Evolutionary conservation across 2,888 invertebrate species (phyloP).

Genomic region (Lycaena phlaeas): DNA sequence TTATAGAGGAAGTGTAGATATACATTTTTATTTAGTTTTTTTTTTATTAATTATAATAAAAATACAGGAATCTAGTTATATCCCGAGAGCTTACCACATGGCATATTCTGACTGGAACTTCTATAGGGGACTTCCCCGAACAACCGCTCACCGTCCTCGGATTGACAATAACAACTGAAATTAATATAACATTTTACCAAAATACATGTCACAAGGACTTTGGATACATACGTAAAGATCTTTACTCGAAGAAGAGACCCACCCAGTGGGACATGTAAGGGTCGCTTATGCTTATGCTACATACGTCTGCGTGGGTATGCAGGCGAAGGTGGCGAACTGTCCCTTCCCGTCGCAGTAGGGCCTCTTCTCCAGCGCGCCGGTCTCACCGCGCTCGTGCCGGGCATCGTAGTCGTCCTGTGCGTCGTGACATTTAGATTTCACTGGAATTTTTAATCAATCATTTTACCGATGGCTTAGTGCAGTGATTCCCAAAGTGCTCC

Average conservation of each 20-base stretch:
- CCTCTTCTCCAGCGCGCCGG: constrained; percentile 69
- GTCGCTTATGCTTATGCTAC: constrained; percentile 21
- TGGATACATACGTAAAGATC: too few relatives aligned
- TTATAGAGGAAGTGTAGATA: too few relatives aligned
- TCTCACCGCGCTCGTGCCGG: constrained; percentile 46
- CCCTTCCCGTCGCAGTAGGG: constrained; percentile 78
- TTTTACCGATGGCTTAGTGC: not conserved
- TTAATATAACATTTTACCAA: not conserved
- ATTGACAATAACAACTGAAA: constrained; percentile 77
- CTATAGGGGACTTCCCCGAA: constrained; percentile 76
- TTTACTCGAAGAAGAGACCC: too few relatives aligned
- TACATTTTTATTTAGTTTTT: too few relatives aligned
- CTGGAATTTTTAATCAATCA: constrained; percentile 27
- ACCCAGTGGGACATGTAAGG: too few relatives aligned
- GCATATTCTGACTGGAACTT: constrained; percentile 54
- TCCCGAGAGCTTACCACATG: constrained; percentile 75
- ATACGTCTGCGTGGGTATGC: constrained; percentile 79
- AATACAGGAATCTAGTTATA: too few relatives aligned
- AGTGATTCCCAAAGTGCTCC: not conserved
- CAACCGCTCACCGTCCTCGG: constrained; percentile 74
- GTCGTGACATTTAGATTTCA: constrained; percentile 44
- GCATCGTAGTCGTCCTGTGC: constrained; percentile 65
- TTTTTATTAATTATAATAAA: too few relatives aligned
- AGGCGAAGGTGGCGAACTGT: constrained; percentile 68
- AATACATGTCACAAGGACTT: too few relatives aligned